Conservation (phyloP, 2,888 invertebrate genomes). For the Clepsis dumicolana region DNA sequence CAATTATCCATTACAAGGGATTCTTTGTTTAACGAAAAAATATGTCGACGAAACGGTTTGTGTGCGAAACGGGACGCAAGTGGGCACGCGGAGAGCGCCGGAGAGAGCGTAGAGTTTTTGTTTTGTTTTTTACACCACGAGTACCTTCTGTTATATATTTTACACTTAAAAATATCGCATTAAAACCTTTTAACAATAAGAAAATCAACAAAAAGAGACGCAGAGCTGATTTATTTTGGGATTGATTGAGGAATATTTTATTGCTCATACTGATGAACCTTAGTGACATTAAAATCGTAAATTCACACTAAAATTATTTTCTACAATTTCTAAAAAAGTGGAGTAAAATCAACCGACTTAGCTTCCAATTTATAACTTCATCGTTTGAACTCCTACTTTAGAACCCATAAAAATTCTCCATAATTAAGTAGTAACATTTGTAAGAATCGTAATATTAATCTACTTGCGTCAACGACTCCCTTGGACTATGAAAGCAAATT, state of each 20-base stretch:
- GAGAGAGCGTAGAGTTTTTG: background rate
- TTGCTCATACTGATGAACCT: too few relatives aligned
- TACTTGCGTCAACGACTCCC: slow-evolving; percentile 16
- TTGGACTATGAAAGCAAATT: slow-evolving; percentile 35
- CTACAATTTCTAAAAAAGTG: too few relatives aligned
- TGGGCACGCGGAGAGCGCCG: slow-evolving; percentile 3
- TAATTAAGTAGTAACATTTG: slow-evolving; percentile 24
- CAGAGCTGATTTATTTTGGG: too few relatives aligned
- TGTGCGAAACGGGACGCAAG: slow-evolving; percentile 25
- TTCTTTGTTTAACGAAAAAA: slow-evolving; percentile 42
- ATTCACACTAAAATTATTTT: too few relatives aligned
- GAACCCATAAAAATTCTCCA: background rate
- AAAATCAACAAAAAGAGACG: too few relatives aligned
- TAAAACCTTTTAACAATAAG: background rate
- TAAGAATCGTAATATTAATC: slow-evolving; percentile 22
- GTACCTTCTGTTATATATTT: background rate
- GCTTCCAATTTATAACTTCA: background rate
- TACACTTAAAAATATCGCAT: background rate
- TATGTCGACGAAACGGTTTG: slow-evolving; percentile 36
- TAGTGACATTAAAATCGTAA: too few relatives aligned
- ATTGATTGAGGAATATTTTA: too few relatives aligned
- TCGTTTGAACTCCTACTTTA: background rate
- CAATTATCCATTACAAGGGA: slow-evolving; percentile 48
- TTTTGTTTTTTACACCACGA: slow-evolving; percentile 3
- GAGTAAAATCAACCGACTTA: background rate